Evolutionary conservation across 2,113 vertebrate species (phyloP).

Genomic region (Hirundichthys speculiger): DNA sequence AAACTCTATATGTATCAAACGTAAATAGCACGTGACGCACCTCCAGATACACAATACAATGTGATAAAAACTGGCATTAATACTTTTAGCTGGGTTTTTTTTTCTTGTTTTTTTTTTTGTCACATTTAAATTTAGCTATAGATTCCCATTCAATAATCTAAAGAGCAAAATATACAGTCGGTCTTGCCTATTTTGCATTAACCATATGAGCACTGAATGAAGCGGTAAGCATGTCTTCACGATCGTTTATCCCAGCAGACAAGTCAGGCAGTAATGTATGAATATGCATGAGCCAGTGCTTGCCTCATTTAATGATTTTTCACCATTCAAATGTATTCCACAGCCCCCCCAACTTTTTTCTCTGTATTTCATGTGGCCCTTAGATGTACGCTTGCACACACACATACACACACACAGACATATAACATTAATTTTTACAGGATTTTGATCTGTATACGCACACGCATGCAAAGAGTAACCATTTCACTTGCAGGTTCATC

Average conservation of each 20-base stretch:
- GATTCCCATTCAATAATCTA: background rate
- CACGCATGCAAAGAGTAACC: constrained; percentile 50
- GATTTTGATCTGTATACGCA: constrained; percentile 22
- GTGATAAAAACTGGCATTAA: constrained; percentile 8
- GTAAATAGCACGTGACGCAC: constrained; percentile 11
- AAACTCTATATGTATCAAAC: constrained; percentile 18
- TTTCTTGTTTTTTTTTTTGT: no score
- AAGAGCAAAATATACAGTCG: constrained; percentile 35
- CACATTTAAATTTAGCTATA: constrained; percentile 2
- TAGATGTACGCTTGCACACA: constrained; percentile 32
- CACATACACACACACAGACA: constrained; percentile 7
- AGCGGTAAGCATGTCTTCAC: constrained; percentile 34
- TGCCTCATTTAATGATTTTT: constrained; percentile 69
- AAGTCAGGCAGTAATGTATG: constrained; percentile 62
- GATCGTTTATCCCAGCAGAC: constrained; percentile 62
- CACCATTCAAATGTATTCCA: constrained; percentile 65
- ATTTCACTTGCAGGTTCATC: constrained; percentile 35
- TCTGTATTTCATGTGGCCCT: constrained; percentile 41
- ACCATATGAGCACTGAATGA: constrained; percentile 37
- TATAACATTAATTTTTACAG: constrained; percentile 26
- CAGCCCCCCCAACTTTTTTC: constrained; percentile 47
- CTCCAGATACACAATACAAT: background rate
- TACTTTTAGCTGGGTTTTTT: constrained; percentile 7
- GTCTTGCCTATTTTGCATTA: constrained; percentile 61
- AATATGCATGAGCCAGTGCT: constrained; percentile 68